Conservation (phyloP, 2,113 vertebrate species). For the Talpa occidentalis region DNA sequence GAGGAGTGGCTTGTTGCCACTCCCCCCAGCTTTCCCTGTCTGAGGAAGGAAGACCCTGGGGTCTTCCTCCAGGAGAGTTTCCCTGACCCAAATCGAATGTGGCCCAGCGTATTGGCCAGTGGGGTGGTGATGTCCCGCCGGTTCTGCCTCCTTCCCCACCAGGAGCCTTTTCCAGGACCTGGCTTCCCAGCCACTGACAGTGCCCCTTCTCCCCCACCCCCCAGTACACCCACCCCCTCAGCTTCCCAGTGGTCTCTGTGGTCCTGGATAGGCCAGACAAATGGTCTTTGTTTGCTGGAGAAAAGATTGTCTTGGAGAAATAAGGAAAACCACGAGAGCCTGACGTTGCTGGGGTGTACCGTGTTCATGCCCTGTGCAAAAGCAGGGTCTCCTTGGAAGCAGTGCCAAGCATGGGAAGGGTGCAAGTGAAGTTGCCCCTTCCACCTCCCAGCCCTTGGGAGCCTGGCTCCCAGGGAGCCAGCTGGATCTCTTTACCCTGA, state of each 20-base stretch:
- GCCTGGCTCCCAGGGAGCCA: neutral
- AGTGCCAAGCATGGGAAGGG: neutral
- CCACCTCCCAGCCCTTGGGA: neutral
- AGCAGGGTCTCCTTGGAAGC: constrained; percentile 57
- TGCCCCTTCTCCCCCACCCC: neutral
- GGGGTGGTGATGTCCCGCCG: constrained; percentile 3
- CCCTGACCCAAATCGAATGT: constrained; percentile 37
- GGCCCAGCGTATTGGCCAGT: neutral
- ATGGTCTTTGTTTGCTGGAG: constrained; percentile 84
- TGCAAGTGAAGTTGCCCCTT: neutral
- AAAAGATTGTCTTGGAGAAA: constrained; percentile 84
- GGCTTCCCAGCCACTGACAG: constrained; percentile 11
- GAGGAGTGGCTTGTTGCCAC: neutral
- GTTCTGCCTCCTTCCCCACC: constrained; percentile 50
- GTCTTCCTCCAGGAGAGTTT: constrained; percentile 18
- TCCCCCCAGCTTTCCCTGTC: neutral
- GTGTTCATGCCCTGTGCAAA: neutral
- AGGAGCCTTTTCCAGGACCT: constrained; percentile 18
- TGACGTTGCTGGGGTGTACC: constrained; percentile 39
- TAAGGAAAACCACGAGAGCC: constrained; percentile 80
- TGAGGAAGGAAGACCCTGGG: constrained; percentile 23
- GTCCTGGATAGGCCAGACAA: constrained; percentile 81
- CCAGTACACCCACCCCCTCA: neutral
- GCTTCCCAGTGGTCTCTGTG: constrained; percentile 71
- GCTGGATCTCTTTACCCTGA: neutral